Evolutionary conservation across 2,797 vertebrate species (phyloP).

Genomic region (Pteronotus mesoamericanus): DNA sequence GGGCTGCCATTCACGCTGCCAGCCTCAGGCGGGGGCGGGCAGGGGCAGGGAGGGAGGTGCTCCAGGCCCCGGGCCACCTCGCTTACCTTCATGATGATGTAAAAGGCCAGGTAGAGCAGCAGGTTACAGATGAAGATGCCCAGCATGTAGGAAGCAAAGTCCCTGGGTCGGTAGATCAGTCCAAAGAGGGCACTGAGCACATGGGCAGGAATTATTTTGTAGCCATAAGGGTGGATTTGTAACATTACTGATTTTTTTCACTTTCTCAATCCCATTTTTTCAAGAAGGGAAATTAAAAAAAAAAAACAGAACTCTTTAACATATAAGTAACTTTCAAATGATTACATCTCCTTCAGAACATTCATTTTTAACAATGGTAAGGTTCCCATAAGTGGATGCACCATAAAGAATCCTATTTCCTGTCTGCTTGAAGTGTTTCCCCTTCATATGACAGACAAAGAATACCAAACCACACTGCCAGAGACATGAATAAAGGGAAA

Average conservation of each 20-base stretch:
- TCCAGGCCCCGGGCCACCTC: accelerated
- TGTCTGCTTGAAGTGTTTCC: not conserved
- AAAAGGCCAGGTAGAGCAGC: conserved; percentile 86
- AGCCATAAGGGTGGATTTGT: not conserved
- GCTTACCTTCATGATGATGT: conserved; percentile 88
- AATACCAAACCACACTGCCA: not conserved
- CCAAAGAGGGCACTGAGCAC: conserved; percentile 82
- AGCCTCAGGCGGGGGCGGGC: accelerated
- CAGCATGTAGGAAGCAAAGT: conserved; percentile 86
- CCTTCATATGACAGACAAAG: not conserved
- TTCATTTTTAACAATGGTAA: not conserved
- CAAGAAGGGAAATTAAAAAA: not conserved
- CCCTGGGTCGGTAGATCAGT: conserved; percentile 82
- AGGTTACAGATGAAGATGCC: conserved; percentile 87
- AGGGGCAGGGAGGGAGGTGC: too few species aligned
- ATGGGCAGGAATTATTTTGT: not conserved
- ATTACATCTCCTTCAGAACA: not conserved
- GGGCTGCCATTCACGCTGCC: accelerated
- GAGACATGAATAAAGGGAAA: not conserved
- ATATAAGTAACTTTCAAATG: not conserved
- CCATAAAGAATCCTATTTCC: not conserved
- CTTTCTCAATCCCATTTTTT: not conserved
- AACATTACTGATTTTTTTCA: not conserved
- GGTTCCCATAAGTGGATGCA: not conserved
- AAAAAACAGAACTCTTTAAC: not conserved